A percentile compares a stretch with the other conserved stretches of the same genome.
Evolutionary conservation across 37 sponge, comb jelly and placozoan genomes (phyloP).

Genomic region (Aphrocallistes beatrix): DNA sequence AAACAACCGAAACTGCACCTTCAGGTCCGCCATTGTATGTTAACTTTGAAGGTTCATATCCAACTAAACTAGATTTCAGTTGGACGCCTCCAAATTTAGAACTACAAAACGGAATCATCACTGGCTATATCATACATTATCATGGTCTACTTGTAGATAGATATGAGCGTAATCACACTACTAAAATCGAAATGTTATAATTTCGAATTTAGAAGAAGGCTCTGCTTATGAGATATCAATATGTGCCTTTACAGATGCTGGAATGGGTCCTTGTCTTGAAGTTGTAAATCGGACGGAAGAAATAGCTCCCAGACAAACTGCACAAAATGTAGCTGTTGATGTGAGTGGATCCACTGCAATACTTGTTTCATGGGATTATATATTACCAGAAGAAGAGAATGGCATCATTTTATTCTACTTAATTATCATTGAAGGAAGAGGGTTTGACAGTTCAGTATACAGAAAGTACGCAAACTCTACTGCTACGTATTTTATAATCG

Average conservation of each 20-base stretch:
- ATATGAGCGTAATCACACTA: background rate
- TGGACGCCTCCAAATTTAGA: background rate
- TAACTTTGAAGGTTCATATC: background rate
- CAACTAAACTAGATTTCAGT: background rate
- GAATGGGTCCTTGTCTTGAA: background rate
- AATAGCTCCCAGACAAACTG: background rate
- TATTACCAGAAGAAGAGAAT: background rate
- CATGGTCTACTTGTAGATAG: background rate
- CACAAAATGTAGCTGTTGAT: background rate
- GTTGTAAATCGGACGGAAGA: background rate
- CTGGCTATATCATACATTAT: background rate
- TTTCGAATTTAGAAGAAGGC: background rate
- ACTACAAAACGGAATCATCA: constrained; percentile 8
- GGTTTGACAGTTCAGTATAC: background rate
- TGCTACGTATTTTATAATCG: background rate
- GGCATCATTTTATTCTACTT: background rate
- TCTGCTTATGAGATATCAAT: background rate
- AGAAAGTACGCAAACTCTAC: background rate
- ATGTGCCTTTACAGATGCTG: background rate
- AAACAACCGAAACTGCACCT: constrained; percentile 7
- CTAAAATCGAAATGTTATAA: background rate
- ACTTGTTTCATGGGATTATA: background rate
- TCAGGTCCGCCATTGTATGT: background rate
- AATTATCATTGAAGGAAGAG: background rate
- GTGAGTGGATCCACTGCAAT: background rate